Percentiles rank a stretch among this genome's conserved stretches.
These are phyloP conservation scores for Zosterops pallidus DNA, from an alignment of 2,113 vertebrate species.

Conservation along the genomic window DNA sequence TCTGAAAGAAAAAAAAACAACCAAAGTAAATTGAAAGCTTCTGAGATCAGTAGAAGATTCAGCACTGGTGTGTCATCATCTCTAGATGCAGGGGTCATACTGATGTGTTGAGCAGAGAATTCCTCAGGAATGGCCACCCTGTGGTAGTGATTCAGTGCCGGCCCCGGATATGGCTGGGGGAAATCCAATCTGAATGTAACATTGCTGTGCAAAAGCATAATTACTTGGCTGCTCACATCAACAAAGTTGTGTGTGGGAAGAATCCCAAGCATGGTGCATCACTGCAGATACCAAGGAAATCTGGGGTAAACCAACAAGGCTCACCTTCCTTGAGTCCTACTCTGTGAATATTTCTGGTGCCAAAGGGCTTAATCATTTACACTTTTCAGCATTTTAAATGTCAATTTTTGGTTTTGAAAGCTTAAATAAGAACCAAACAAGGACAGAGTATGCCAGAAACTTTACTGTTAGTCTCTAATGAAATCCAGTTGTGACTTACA, in stretches of 20 bases:
- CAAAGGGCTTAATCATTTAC: not conserved
- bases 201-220: not conserved
- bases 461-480: not conserved
- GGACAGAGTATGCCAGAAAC: not conserved
- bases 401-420: not conserved
- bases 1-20: not conserved
- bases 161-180: not conserved
- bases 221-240: not conserved
- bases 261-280: not conserved
- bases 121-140: not conserved
- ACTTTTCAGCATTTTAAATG: not conserved
- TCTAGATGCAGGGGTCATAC: accelerated
- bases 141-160: not conserved
- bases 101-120: not conserved
- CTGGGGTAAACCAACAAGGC: not conserved
- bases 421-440: not conserved
- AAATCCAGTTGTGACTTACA: not conserved
- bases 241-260: not conserved
- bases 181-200: not conserved
- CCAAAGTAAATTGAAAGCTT: not conserved
- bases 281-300: not conserved
- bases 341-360: not conserved
- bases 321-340: not conserved
- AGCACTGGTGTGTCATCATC: not conserved
- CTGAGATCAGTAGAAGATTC: not conserved